These are phyloP conservation scores for Darwinula stevensoni DNA, from an alignment of 2,888 invertebrate genomes.

Conservation along the genomic window DNA sequence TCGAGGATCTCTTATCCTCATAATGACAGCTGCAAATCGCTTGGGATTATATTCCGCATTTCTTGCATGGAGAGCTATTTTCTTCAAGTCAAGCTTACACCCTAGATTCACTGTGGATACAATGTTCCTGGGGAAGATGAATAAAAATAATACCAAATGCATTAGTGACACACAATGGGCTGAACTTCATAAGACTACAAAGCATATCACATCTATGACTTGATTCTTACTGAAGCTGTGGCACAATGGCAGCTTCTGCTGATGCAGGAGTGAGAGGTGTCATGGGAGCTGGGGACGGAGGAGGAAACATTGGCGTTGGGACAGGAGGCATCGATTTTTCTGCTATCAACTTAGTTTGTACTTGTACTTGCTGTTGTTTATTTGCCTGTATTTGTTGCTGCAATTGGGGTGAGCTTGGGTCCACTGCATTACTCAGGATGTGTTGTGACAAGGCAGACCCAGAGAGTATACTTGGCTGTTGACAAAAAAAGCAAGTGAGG, in stretches of 20 bases:
- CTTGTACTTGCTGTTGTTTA: no score
- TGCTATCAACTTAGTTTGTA: no score
- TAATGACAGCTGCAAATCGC: constrained; percentile 94
- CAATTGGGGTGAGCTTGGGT: constrained; percentile 9
- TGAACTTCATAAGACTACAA: constrained; percentile 7
- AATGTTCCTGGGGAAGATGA: constrained; percentile 58
- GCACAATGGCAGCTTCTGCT: constrained; percentile 72
- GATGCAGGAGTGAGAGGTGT: constrained; percentile 70
- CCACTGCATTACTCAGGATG: constrained; percentile 6
- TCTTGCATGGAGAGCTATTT: constrained; percentile 84
- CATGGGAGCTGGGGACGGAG: constrained; percentile 45
- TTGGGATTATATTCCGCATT: constrained; percentile 99
- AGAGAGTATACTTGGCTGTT: no score
- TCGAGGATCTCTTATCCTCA: constrained; percentile 50
- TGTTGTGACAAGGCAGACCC: neutral
- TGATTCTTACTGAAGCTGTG: constrained; percentile 45
- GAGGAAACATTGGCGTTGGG: constrained; percentile 18
- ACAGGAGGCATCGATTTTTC: no score
- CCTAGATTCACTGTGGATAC: constrained; percentile 90
- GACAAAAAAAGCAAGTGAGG: no score
- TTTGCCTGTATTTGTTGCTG: no score
- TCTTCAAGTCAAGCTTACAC: constrained; percentile 80
- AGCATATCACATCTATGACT: neutral
- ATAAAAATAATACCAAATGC: constrained; percentile 8
- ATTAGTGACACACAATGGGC: no score